phyloP scores from a whole-genome alignment of 37 sponge, comb jelly and placozoan species.

The Lycopodina hypogea region DNA sequence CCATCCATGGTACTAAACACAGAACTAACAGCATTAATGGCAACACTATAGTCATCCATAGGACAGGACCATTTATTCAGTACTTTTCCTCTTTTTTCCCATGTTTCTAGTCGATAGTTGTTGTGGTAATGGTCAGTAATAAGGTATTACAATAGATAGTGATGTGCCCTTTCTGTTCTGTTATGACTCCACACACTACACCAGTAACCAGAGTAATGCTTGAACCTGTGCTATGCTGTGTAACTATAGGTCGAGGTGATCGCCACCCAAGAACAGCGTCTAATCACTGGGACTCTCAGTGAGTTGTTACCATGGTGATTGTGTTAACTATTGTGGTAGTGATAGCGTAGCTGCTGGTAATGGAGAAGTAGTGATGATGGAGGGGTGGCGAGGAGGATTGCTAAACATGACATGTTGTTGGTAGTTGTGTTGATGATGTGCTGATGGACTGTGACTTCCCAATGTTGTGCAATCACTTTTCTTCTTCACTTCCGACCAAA shows the following conservation, averaged over 20 bases:
- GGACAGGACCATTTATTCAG: no score
- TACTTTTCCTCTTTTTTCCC: no score
- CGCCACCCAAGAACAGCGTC: constrained; percentile 20
- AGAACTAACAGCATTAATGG: no score
- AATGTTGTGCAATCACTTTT: not conserved
- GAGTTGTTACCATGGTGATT: not conserved
- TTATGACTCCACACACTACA: no score
- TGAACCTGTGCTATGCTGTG: no score
- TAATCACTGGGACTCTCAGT: constrained; percentile 42
- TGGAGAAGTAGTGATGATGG: not conserved
- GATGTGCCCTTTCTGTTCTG: no score
- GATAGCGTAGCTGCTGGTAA: not conserved
- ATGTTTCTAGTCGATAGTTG: no score
- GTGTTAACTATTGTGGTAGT: not conserved
- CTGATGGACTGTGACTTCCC: not conserved
- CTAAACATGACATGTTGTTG: not conserved
- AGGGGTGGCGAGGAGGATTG: not conserved
- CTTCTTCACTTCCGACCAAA: not conserved
- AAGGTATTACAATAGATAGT: no score
- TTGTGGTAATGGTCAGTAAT: no score
- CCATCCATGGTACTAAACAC: no score
- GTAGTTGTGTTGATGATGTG: not conserved
- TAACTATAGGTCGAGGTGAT: constrained; percentile 24
- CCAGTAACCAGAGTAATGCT: no score
- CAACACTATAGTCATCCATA: no score